Percentiles rank a stretch among this genome's conserved stretches.
phyloP scores from a whole-genome alignment of 1,140 invertebrate genomes.

The Sweltsa coloradensis region DNA sequence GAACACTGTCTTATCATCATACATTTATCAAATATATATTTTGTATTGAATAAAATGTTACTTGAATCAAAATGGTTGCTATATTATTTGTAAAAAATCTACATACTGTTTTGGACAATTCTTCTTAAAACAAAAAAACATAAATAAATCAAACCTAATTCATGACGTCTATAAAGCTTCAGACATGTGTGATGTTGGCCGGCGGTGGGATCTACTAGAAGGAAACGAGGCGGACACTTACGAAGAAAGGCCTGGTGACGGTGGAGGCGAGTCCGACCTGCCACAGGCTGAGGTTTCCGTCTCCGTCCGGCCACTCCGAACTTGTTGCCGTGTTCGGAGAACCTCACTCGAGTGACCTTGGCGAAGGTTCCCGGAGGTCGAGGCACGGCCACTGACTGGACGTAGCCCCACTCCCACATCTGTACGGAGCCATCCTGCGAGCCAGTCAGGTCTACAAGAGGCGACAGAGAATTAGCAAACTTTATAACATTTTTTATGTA shows the following conservation, averaged over 20 bases:
- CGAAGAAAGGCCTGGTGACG: constrained; percentile 85
- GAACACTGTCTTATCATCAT: too few relatives aligned
- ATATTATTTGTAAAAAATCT: too few relatives aligned
- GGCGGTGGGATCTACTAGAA: too few relatives aligned
- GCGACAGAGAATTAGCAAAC: constrained; percentile 13
- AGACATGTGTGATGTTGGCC: too few relatives aligned
- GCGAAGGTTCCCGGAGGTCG: constrained; percentile 82
- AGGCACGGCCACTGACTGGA: constrained; percentile 76
- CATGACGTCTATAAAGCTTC: too few relatives aligned
- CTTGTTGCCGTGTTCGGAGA: constrained; percentile 96
- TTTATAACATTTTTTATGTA: neutral
- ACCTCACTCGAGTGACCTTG: constrained; percentile 90
- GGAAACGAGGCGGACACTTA: constrained; percentile 46
- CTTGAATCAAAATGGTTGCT: too few relatives aligned
- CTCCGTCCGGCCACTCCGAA: constrained; percentile 91
- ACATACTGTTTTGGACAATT: too few relatives aligned
- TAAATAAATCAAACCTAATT: too few relatives aligned
- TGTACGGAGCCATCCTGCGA: constrained; percentile 95
- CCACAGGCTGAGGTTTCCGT: constrained; percentile 76
- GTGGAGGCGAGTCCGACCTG: constrained; percentile 79
- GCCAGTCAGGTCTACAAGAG: constrained; percentile 75
- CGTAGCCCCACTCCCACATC: constrained; percentile 96
- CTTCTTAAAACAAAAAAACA: too few relatives aligned
- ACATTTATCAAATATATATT: too few relatives aligned
- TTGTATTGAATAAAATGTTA: too few relatives aligned